Conservation (phyloP, 2,888 invertebrate genomes). For the Electrophaes corylata region DNA sequence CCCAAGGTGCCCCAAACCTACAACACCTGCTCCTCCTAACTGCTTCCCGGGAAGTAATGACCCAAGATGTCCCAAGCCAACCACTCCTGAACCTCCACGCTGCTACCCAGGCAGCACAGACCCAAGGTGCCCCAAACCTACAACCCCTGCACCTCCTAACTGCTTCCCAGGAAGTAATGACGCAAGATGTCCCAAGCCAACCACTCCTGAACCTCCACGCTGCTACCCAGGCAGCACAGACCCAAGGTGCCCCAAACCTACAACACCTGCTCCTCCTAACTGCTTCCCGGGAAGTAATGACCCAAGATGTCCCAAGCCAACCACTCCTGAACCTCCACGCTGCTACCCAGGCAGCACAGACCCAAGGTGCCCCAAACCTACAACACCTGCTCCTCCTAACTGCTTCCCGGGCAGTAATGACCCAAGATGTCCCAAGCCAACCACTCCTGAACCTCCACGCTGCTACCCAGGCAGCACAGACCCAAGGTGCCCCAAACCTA, state of each 20-base stretch:
- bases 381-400: conserved; percentile 47
- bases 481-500: conserved; percentile 51
- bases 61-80: conserved; percentile 50
- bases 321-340: conserved; percentile 40
- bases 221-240: conserved; percentile 54
- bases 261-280: conserved; percentile 45
- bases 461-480: conserved; percentile 51
- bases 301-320: conserved; percentile 47
- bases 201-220: conserved; percentile 31
- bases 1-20: conserved; percentile 46
- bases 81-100: conserved; percentile 47
- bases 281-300: conserved; percentile 42
- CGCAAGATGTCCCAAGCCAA: conserved; percentile 49
- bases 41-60: conserved; percentile 61
- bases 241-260: conserved; percentile 53
- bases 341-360: conserved; percentile 61
- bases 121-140: conserved; percentile 51
- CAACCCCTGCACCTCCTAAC: conserved; percentile 43
- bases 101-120: conserved; percentile 46
- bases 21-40: conserved; percentile 40
- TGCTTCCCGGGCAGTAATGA: conserved; percentile 46
- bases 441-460: conserved; percentile 44
- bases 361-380: conserved; percentile 50
- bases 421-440: conserved; percentile 50
- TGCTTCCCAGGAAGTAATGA: conserved; percentile 50